Evolutionary conservation across 2,888 invertebrate species (phyloP), one percentile per base, ranked within the genome.

Genomic region (Pyrocoelia pectoralis): DNA sequence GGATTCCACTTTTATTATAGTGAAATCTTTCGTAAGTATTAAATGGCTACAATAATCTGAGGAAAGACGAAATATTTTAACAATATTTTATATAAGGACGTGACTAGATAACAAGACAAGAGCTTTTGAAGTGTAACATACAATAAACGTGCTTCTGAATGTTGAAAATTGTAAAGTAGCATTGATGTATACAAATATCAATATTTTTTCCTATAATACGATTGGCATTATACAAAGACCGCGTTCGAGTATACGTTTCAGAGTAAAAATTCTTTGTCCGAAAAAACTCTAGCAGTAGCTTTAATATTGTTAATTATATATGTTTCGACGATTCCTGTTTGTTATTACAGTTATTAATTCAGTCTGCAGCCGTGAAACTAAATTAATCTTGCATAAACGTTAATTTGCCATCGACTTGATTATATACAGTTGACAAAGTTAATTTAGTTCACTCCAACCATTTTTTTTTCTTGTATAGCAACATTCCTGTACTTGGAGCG

Each of bases 141-240:
- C 52, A 52, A 33, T 17, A 29, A 52, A 52, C 52, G 52, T 52
- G 52, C 33, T 28, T 52, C 15, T 52, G 52, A 52, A 52, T 52
- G 52, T 52, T 29, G 52, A 33, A 14, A 52, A 52, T 24, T 33
- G 13, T 52, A 28, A 33, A 52, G 6, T 33, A 33, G 13, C 15
- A 15, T 28, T 24, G 24, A 52, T 52, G 15, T 52, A 13, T 15
- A 46, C 29, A 46, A 56, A 29, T 51, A 51, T 46, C 46, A 17
- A 46, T 46, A 46, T 46, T 18, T 17, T 46, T 43, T 46, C n/a
- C 14, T 46, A 17, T 46, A 46, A 24, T 24, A 6, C 24, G 4
- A 24, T 24, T 6, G 24, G 24, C 6, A 24, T 24, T 24, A 24
- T 24, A 3, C 24, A 24, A 24, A 24, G 4, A 24, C 4, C 6